Evolutionary conservation across 2,113 vertebrate species (phyloP).

Genomic region (Phyllopteryx taeniolatus): DNA sequence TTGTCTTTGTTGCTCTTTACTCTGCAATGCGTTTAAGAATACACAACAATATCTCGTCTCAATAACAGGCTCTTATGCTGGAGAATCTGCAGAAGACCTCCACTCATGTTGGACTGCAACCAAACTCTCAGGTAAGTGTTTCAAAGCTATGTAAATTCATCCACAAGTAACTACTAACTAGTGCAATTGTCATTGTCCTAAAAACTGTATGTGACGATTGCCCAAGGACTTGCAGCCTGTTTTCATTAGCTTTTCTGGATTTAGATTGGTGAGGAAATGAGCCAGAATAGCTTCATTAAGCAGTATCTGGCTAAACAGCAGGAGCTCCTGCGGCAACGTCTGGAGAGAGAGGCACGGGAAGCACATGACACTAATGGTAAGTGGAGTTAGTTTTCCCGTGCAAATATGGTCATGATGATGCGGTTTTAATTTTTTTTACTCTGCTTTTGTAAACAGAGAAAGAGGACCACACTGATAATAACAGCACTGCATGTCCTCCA

Average conservation of each 20-base stretch:
- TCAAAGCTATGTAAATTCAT: not conserved
- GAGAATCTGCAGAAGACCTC: slow-evolving; percentile 91
- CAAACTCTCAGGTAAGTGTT: slow-evolving; percentile 85
- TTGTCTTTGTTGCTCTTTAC: not conserved
- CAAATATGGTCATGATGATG: not conserved
- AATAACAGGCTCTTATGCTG: slow-evolving; percentile 86
- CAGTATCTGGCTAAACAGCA: slow-evolving; percentile 93
- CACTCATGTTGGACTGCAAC: slow-evolving; percentile 85
- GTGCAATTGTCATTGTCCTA: not conserved
- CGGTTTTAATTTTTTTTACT: slow-evolving; percentile 1
- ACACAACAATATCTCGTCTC: not conserved
- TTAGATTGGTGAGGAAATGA: slow-evolving; percentile 94
- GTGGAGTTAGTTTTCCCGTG: not conserved
- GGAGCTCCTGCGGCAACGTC: slow-evolving; percentile 84
- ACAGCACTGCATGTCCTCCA: slow-evolving; percentile 58
- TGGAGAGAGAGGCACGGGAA: slow-evolving; percentile 86
- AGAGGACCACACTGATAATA: slow-evolving; percentile 67
- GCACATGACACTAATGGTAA: slow-evolving; percentile 83
- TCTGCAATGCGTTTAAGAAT: not conserved
- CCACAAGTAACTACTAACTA: not conserved
- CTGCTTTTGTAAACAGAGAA: slow-evolving; percentile 59
- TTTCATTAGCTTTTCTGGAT: slow-evolving; percentile 25
- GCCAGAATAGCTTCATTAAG: slow-evolving; percentile 92
- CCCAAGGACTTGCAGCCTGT: slow-evolving; percentile 1
- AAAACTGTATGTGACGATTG: not conserved